Evolutionary conservation across 2,113 vertebrate genomes (phyloP).

Genomic region (Phyllostomus discolor): DNA sequence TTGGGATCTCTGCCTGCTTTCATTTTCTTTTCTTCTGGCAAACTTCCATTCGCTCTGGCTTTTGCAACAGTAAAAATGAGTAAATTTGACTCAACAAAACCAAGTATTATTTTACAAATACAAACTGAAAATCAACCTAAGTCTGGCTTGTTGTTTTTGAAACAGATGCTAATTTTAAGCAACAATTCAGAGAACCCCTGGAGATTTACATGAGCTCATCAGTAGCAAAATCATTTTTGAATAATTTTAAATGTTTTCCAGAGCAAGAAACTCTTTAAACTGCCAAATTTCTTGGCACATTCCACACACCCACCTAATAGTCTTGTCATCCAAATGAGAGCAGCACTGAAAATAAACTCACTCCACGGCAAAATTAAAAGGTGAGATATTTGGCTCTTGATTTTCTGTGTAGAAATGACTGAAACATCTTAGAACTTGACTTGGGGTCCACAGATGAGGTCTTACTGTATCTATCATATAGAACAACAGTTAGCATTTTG

Average conservation of each 20-base stretch:
- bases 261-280: background rate
- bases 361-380: background rate
- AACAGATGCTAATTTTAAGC: slow-evolving; percentile 54
- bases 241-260: slow-evolving; percentile 43
- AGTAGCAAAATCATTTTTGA: slow-evolving; percentile 41
- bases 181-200: slow-evolving; percentile 45
- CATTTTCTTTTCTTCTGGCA: slow-evolving; percentile 48
- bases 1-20: slow-evolving; percentile 35
- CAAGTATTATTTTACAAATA: slow-evolving; percentile 58
- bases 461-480: background rate
- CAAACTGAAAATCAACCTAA: slow-evolving; percentile 54
- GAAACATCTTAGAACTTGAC: background rate
- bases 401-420: background rate
- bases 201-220: slow-evolving; percentile 41
- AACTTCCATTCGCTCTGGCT: background rate
- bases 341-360: background rate
- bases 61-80: slow-evolving; percentile 46
- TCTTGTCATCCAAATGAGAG: background rate
- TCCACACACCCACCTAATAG: background rate
- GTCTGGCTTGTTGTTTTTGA: slow-evolving; percentile 52
- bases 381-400: background rate
- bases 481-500: background rate
- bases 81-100: slow-evolving; percentile 47
- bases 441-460: background rate
- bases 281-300: background rate